Conservation (phyloP, 2,888 invertebrate species). For the Apamea crenata region DNA sequence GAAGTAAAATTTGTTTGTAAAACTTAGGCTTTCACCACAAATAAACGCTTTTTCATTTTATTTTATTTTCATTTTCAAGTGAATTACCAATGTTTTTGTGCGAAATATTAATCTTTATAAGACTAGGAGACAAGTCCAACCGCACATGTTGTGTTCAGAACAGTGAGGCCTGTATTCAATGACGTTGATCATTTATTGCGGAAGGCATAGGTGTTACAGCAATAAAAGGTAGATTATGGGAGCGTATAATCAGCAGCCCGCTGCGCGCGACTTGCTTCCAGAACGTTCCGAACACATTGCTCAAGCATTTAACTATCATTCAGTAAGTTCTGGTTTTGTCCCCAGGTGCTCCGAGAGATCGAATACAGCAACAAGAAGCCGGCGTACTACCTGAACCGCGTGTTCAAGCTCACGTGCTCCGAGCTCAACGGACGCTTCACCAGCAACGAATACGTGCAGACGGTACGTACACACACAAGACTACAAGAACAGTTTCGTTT, state of each 20-base stretch:
- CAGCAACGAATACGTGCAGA: slow-evolving; percentile 98
- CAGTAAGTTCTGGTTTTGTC: not conserved
- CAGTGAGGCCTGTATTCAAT: not conserved
- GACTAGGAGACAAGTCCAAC: not conserved
- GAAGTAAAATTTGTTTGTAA: too few relatives aligned
- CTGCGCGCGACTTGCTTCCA: not conserved
- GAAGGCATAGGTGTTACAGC: not conserved
- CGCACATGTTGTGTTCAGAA: not conserved
- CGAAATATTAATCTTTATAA: not conserved
- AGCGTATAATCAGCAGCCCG: not conserved
- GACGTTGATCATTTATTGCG: not conserved
- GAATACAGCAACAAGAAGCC: slow-evolving; percentile 99
- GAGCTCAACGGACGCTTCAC: slow-evolving; percentile 98
- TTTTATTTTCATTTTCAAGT: too few relatives aligned
- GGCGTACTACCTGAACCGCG: slow-evolving; percentile 98
- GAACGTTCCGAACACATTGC: not conserved
- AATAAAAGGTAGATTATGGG: not conserved
- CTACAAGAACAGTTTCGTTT: not conserved
- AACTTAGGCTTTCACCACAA: too few relatives aligned
- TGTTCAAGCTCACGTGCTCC: slow-evolving; percentile 98
- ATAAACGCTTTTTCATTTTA: too few relatives aligned
- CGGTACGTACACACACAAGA: slow-evolving; percentile 86
- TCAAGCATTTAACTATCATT: not conserved
- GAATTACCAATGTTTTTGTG: not conserved
- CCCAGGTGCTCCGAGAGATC: slow-evolving; percentile 93